Evolutionary conservation across 2,797 vertebrate genomes (phyloP), one percentile per base, ranked within the genome.

Genomic region (Bryconaethiops microstoma): DNA sequence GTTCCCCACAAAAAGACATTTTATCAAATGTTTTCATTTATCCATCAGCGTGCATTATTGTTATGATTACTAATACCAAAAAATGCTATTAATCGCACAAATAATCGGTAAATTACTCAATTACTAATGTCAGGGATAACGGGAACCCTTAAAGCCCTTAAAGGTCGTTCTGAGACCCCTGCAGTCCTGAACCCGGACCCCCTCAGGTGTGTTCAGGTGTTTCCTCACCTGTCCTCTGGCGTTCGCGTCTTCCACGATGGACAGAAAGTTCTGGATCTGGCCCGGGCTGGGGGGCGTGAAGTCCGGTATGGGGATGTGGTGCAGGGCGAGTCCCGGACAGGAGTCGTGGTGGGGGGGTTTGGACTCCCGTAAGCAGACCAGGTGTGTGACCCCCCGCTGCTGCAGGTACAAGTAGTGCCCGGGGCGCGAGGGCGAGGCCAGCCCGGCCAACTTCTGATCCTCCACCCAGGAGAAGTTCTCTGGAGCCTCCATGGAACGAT

Each of bases 381-480:
- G 86, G 75, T 95, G 94, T 63, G 88, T 89, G 68, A 96, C 92
- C 1, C 95, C 94, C 4, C 62, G 85, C 0, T 89, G 87, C 52
- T 88, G 81, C 87, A 96, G 85, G 88, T 91, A 95, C 10, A 85
- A 89, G 73, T 95, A 96, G 71, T 96, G 95, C 0, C 84, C 90
- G 0, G 92, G 89, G 0, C 88, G 75, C 42, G 92, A 90, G 0
- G 95, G 95, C 89, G 94, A 86, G 0, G 91, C 95, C 89, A 96
- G 83, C 0, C 92, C 95, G 0, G 95, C 95, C 84, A 96, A 82
- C 14, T 85, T 89, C 25, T 88, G 87, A 0, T 88, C 86, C 0
- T 87, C 87, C 77, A 96, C 93, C 95, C 95, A 96, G 0, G 95
- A 95, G 86, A 95, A 96, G 82, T 95, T 94, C 25, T 90, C 90